Evolutionary conservation across 2,888 invertebrate genomes (phyloP).

Genomic region (Chrysopilus asiliformis): DNA sequence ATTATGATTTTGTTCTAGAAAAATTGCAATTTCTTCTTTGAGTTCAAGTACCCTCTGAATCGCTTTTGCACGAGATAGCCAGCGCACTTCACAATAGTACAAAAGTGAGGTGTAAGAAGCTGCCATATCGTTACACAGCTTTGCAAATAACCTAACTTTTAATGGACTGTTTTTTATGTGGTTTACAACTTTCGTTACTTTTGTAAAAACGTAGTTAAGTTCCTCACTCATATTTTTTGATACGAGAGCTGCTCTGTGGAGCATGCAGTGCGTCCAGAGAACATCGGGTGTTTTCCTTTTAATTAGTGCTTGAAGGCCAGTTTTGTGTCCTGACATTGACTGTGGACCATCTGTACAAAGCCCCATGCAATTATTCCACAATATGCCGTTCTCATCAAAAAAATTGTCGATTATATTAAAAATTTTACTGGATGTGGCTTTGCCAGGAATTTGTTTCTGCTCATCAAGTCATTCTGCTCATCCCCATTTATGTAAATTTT

Average conservation of each 20-base stretch:
- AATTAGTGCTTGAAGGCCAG: conserved; percentile 1
- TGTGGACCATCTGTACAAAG: conserved; percentile 19
- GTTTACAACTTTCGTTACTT: conserved; percentile 5
- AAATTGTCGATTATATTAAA: conserved; percentile 17
- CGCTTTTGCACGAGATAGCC: conserved; percentile 6
- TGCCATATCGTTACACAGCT: conserved; percentile 14
- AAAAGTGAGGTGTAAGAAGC: conserved; percentile 6
- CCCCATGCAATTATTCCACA: conserved; percentile 17
- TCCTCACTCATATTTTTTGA: conserved; percentile 1
- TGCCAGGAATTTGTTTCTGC: conserved; percentile 13
- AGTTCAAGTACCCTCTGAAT: conserved; percentile 8
- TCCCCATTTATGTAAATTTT: no score
- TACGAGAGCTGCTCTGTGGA: conserved; percentile 3
- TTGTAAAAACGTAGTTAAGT: conserved; percentile 10
- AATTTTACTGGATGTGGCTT: conserved; percentile 15
- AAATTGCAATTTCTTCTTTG: conserved; percentile 8
- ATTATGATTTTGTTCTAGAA: conserved; percentile 5
- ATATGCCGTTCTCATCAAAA: conserved; percentile 15
- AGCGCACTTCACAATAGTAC: conserved; percentile 6
- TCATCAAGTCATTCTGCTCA: no score
- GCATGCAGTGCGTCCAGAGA: conserved; percentile 3
- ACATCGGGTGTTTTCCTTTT: conserved; percentile 5
- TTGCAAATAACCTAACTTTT: conserved; percentile 12
- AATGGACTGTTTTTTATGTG: conserved; percentile 8
- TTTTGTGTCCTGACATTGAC: conserved; percentile 14